Base-by-base conservation (phyloP, 2,113 vertebrate genomes). In the Aldabrachelys gigantea region DNA sequence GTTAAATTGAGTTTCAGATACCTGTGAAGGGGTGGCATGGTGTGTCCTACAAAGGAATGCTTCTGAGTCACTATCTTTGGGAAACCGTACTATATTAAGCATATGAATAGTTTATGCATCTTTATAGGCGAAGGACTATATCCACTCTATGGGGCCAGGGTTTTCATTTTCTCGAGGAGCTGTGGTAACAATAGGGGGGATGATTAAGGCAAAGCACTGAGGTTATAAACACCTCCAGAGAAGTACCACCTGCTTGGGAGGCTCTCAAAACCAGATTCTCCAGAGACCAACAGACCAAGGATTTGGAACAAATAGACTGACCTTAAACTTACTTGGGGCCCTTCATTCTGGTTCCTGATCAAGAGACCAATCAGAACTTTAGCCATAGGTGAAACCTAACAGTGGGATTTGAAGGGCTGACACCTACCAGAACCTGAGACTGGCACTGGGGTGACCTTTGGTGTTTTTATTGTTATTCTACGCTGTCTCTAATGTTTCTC, bases 41-140 rank as follows among this genome's bases (percentile, higher is more conserved):
- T 57, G 49, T 27, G 90, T 89, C 90, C 65, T 35, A 92, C 75
- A 24, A 62, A 44, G 57, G 84, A 53, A 3, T 0, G 8, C 78
- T 93, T 79, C 92, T 88, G 85, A 95, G 87, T 14, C 72, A 56
- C 86, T 95, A 65, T 65, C 62, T 65, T 65, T 17, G 62, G 62
- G 62, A 65, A 17, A 35, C 29, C 29, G 14, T 31, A 16, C 16
- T 65, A 31, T 17, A 65, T 57, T 8, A 56, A 56, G 24, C 54
- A 25, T 56, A 56, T 62, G 31, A 35, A 65, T 35, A 14, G 59
- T 31, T 65, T 65, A 3, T 35, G 14, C 17, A 16, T 65, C 31
- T 65, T 16, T 35, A 31, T 65, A 31, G 59, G 14, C 16, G 6
- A 69, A 69, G 31, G 62, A 69, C 17, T 35, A 17, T 9, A 65